Percentiles rank a stretch among this genome's conserved stretches.
These are phyloP conservation scores for Amazona guildingii DNA, from an alignment of 2,113 vertebrate genomes.

Conservation along the genomic window DNA sequence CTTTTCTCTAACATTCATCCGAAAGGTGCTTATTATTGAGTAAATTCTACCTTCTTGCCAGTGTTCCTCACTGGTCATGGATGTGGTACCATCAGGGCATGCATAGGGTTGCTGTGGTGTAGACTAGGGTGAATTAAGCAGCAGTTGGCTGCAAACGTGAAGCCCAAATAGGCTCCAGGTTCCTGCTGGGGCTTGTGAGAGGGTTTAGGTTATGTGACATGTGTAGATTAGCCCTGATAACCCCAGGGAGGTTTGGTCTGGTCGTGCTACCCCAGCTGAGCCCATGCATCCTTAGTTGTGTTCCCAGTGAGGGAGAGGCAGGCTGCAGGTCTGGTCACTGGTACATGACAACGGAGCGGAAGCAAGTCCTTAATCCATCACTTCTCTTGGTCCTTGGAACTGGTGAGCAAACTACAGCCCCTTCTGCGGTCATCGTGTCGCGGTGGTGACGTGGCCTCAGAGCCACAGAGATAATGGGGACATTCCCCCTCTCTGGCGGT, in stretches of 20 bases:
- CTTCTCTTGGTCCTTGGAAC: neutral
- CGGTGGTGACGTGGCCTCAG: accelerated
- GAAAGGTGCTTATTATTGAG: neutral
- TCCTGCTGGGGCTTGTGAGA: neutral
- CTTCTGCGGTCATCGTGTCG: accelerated
- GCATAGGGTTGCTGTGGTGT: accelerated
- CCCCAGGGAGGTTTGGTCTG: neutral
- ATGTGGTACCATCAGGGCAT: neutral
- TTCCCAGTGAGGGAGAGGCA: neutral
- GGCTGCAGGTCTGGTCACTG: neutral
- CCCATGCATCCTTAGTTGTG: accelerated
- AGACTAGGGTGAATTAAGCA: neutral
- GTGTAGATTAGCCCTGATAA: neutral
- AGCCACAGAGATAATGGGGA: neutral
- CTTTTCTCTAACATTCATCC: neutral
- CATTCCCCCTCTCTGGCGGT: neutral
- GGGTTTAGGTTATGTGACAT: neutral
- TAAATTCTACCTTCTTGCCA: neutral
- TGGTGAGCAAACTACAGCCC: neutral
- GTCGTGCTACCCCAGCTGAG: accelerated
- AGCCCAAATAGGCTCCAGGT: neutral
- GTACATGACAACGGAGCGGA: neutral
- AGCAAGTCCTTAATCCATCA: neutral
- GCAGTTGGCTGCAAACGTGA: neutral
- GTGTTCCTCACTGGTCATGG: accelerated